These are phyloP conservation scores for Agrochola litura DNA, from an alignment of 2,888 invertebrate genomes.

Conservation along the genomic window DNA sequence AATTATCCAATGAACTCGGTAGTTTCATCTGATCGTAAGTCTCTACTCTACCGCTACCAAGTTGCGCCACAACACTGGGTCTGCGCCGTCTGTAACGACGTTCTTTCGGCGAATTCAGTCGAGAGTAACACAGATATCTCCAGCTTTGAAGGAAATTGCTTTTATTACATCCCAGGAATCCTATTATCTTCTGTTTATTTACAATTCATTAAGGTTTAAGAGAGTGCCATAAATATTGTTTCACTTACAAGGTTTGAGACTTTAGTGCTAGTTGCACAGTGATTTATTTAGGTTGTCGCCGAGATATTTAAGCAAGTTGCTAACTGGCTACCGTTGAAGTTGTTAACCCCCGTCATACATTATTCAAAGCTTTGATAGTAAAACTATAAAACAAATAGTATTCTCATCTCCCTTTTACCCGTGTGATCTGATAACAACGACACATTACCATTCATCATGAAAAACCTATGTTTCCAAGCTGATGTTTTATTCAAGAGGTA, in stretches of 20 bases:
- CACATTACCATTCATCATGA: constrained; percentile 9
- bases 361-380: constrained; percentile 13
- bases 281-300: neutral
- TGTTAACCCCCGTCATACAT: neutral
- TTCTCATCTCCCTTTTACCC: constrained; percentile 3
- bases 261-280: neutral
- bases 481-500: constrained; percentile 40
- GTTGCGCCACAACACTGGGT: constrained; percentile 6
- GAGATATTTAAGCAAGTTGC: neutral
- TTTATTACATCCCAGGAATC: neutral
- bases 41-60: neutral
- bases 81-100: neutral
- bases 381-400: constrained; percentile 5
- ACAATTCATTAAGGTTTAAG: neutral
- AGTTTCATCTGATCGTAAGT: neutral
- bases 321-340: neutral
- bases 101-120: constrained; percentile 23
- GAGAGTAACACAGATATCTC: constrained; percentile 11
- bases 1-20: neutral
- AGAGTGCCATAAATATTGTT: neutral
- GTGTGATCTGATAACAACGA: neutral
- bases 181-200: constrained; percentile 5
- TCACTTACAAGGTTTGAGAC: neutral
- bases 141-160: neutral
- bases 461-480: constrained; percentile 11